Base-by-base conservation (phyloP, 2,113 vertebrate species). In the Corydoras maculifer region DNA sequence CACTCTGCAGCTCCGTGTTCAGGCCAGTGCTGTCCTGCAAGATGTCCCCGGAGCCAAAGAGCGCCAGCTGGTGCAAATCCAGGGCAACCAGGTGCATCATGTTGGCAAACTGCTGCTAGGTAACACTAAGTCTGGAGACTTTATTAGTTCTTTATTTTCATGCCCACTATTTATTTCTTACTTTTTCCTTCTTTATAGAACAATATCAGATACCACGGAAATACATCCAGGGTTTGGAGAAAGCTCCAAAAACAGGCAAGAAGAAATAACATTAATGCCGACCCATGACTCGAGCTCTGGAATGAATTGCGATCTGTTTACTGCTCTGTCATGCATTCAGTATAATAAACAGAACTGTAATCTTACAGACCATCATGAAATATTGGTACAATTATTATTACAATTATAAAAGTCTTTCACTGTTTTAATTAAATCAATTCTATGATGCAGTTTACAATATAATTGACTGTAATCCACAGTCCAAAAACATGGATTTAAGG, bases 51-150 rank as follows among this genome's bases (percentile, higher is more conserved):
- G 94, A n/a, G 51, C 88, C 59, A 98, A 94, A 79, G 94, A 97
- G 74, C 87, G 88, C 80, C 85, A 92, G 35, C 87, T 92, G 80
- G 94, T 99, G 67, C 96, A 98, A 83, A 91, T 98, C 82, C 97
- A 99, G 82, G 97, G 97, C 65, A 98, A 95, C 84, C 97, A 99
- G 87, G 82, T 95, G 79, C 87, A 92, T 72, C 93, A 97, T 43
- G 85, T 92, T 2, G 87, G 92, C 82, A 91, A 85, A 82, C 82
- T 99, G 71, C 82, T 99, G 63, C 80, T 94, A 0, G 96, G 97
- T 98, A 73, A 30, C 35, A 8, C 48, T 43, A 5, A 5, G 1
- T 3, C 9, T 62, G 3, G 0, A 54, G 9, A 55, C 4, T n/a
- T 54, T 55, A 3, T 51, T 50, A 3, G 12, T 60, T 13, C 48